Evolutionary conservation across 1,140 invertebrate genomes (phyloP), one percentile per base, ranked within the genome.

Genomic region (Pseudomyrmex gracilis): DNA sequence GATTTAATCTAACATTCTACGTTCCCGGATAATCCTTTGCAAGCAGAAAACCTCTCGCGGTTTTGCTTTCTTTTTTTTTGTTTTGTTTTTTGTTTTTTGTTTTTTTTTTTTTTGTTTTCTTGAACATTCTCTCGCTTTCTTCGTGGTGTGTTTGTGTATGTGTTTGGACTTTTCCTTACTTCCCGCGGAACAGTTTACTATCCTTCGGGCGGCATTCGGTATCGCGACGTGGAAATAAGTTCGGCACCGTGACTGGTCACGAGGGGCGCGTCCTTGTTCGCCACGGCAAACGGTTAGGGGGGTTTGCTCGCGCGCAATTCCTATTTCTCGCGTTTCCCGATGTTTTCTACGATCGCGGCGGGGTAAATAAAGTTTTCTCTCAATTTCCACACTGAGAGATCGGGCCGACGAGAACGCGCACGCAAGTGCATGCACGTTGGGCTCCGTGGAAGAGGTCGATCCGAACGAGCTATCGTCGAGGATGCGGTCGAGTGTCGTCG

Each of bases 291-390:
- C 86, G 80, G 67, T 71, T 77, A 90, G 80, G 85, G 85, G 47
- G 85, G 83, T 90, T 90, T 85, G 64, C 83, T 80, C 85, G 78
- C 83, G 88, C 90, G 88, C 90, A 85, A 91, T 92, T 91, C 86
- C 90, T 86, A 93, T 92, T 91, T 92, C 90, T 86, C 83, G 83
- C 91, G 64, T 86, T 58, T 34, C 86, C 87, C 85, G 88, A 91
- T 91, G 88, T 82, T 89, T 90, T 91, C 86, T 89, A 82, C 77
- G 68, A 84, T 34, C 61, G 76, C 85, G 49, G 9, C 71, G 86
- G 85, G 87, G 92, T 88, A 91, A 92, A 92, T 93, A 93, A 92
- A 93, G 90, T 93, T 93, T 91, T 90, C 88, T 90, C 88, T 91
- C 90, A 89, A 91, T 93, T 91, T 91, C 90, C 82, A 85, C 82